phyloP scores from a whole-genome alignment of 2,797 vertebrate genomes.

The Aulostomus chinensis region DNA sequence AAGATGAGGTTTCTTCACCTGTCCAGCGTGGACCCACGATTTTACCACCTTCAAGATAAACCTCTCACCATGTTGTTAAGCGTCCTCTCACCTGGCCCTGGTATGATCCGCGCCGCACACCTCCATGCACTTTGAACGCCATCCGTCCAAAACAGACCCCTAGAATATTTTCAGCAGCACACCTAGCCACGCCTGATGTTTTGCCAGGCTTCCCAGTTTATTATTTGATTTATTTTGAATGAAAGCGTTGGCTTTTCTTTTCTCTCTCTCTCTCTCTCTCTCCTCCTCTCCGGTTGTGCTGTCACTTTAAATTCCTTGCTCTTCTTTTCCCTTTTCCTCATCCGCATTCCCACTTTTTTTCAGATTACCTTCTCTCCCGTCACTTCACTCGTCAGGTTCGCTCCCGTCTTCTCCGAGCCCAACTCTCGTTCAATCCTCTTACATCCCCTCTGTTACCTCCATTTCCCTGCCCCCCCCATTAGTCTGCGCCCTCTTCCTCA shows the following conservation, averaged over 20 bases:
- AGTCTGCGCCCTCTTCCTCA: conserved; percentile 19
- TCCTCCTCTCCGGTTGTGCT: conserved; percentile 6
- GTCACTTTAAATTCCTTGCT: conserved; percentile 12
- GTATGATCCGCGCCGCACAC: too few species aligned
- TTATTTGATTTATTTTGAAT: too few species aligned
- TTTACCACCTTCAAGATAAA: too few species aligned
- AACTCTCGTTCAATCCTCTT: not conserved
- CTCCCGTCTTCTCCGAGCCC: conserved; percentile 10
- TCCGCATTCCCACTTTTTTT: not conserved
- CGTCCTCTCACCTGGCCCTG: too few species aligned
- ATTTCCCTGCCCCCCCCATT: conserved; percentile 10
- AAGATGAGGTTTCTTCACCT: too few species aligned
- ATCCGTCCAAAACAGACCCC: too few species aligned
- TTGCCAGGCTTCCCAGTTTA: too few species aligned
- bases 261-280: not conserved
- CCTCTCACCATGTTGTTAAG: too few species aligned
- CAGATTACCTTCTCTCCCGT: conserved; percentile 2
- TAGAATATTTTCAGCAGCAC: too few species aligned
- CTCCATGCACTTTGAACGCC: too few species aligned
- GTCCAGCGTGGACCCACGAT: too few species aligned
- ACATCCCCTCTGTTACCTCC: not conserved
- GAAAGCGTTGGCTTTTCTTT: not conserved
- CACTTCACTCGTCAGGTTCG: conserved; percentile 18
- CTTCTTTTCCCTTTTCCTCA: not conserved
- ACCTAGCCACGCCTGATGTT: too few species aligned